Evolutionary conservation across 2,113 vertebrate species (phyloP).

Genomic region (Dasyornis broadbenti): DNA sequence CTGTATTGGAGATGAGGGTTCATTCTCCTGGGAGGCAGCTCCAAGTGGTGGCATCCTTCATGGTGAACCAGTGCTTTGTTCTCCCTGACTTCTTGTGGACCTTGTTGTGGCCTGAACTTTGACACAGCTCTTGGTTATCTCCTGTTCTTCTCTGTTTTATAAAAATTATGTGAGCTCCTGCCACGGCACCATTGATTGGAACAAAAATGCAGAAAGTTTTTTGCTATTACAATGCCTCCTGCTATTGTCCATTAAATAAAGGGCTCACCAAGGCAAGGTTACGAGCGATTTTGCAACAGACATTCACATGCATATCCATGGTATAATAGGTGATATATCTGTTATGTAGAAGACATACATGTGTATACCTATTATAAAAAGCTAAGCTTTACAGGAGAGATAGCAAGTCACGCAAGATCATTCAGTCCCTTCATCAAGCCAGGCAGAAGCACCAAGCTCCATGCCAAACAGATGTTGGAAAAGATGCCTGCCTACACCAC

Average conservation of each 20-base stretch:
- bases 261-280: not conserved
- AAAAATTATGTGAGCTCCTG: not conserved
- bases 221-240: not conserved
- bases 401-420: not conserved
- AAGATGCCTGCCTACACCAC: not conserved
- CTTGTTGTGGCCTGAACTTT: not conserved
- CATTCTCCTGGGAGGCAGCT: not conserved
- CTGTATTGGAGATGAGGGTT: not conserved
- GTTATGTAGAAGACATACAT: not conserved
- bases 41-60: not conserved
- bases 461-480: not conserved
- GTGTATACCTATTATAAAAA: not conserved
- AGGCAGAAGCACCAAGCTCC: not conserved
- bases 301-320: not conserved
- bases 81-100: not conserved
- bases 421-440: not conserved
- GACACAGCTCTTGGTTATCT: not conserved
- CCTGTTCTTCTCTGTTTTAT: not conserved
- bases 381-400: not conserved
- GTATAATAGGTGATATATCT: not conserved
- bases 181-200: not conserved
- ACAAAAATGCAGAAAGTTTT: not conserved
- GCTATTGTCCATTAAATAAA: not conserved
- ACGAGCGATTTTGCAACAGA: not conserved
- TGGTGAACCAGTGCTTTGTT: not conserved